Evolutionary conservation across 2,797 vertebrate species (phyloP).

Genomic region (Sternotherus odoratus): DNA sequence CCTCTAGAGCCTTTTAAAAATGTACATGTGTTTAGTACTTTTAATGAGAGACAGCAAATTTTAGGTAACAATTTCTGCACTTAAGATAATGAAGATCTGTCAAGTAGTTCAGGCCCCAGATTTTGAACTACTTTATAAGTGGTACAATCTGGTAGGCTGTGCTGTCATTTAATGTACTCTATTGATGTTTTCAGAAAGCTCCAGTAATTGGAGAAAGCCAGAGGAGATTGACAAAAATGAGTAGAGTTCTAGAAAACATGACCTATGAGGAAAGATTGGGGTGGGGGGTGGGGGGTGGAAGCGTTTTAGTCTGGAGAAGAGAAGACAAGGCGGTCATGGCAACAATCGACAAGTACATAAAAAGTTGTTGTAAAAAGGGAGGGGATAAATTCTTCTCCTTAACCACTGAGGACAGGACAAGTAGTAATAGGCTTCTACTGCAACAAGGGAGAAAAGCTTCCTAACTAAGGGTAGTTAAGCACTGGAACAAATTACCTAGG

Average conservation of each 20-base stretch:
- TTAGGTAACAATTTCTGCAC: not conserved
- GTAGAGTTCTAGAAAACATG: not conserved
- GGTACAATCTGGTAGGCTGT: not conserved
- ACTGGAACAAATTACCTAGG: not conserved
- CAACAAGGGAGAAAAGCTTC: not conserved
- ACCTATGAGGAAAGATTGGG: not conserved
- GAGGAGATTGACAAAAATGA: not conserved
- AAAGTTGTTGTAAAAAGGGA: not conserved
- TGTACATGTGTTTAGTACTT: not conserved
- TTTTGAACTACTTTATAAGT: not conserved
- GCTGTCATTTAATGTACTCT: not conserved
- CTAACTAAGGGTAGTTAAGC: not conserved
- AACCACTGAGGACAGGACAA: not conserved
- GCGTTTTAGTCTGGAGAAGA: not conserved
- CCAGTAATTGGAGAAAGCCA: not conserved
- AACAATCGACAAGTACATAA: not conserved
- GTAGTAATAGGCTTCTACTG: not conserved
- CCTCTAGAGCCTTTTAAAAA: not conserved
- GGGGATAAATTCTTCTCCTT: not conserved
- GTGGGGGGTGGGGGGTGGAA: no score
- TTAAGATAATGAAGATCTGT: not conserved
- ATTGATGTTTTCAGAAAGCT: not conserved
- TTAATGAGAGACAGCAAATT: not conserved
- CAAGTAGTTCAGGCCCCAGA: not conserved
- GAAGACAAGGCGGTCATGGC: not conserved